These are phyloP conservation scores for Tolmerus cingulatus DNA, from an alignment of 2,888 invertebrate genomes.

Conservation along the genomic window DNA sequence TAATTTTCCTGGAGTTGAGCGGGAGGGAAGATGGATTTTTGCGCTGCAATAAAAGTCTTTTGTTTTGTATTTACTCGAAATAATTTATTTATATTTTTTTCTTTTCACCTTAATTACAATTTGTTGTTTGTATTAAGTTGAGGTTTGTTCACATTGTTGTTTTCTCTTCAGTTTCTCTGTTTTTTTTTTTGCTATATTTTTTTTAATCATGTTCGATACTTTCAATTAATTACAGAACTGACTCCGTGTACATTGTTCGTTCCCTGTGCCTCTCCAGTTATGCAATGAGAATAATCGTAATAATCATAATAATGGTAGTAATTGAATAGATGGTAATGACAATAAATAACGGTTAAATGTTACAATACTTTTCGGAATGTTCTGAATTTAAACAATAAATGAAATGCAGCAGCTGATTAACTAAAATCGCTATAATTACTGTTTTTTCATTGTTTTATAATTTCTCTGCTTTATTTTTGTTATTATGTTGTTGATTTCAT, in stretches of 20 bases:
- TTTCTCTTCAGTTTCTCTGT: slow-evolving; percentile 3
- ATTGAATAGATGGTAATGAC: slow-evolving; percentile 8
- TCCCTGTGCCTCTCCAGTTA: slow-evolving; percentile 11
- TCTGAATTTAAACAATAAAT: slow-evolving; percentile 3
- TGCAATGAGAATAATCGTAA: neutral
- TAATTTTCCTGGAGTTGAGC: neutral
- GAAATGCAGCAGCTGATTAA: neutral
- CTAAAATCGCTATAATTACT: neutral
- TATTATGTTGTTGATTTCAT: neutral
- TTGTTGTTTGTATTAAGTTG: slow-evolving; percentile 28
- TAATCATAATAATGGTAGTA: neutral
- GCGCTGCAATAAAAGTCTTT: neutral
- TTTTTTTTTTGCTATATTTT: neutral
- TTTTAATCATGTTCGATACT: neutral
- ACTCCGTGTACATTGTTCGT: neutral
- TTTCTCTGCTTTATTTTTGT: neutral
- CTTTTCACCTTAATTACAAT: slow-evolving; percentile 30
- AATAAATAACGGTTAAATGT: slow-evolving; percentile 26
- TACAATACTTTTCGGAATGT: slow-evolving; percentile 5
- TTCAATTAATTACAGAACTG: slow-evolving; percentile 7
- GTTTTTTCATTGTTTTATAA: neutral
- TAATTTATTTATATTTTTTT: slow-evolving; percentile 28
- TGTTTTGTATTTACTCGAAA: slow-evolving; percentile 25
- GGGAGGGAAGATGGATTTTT: neutral
- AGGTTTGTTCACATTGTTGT: slow-evolving; percentile 20